phyloP scores from a whole-genome alignment of 2,797 vertebrate species.

The Hemitrygon akajei region DNA sequence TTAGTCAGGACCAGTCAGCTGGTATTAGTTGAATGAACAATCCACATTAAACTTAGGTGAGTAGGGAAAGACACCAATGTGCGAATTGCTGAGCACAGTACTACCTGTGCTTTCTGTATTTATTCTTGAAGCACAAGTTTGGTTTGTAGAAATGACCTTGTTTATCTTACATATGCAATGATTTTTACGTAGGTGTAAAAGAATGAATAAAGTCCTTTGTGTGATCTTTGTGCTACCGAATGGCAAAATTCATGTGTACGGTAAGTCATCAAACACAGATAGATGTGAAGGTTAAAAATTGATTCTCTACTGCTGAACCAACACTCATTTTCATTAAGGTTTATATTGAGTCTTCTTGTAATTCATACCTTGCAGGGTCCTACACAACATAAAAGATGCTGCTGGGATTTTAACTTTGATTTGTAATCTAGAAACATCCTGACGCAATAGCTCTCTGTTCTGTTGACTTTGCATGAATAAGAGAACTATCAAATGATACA shows the following conservation, averaged over 20 bases:
- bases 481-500: too few species aligned
- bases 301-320: background rate
- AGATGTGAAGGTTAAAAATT: background rate
- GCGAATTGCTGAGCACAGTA: too few species aligned
- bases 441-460: background rate
- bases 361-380: background rate
- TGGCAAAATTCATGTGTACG: background rate
- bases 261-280: background rate
- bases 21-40: too few species aligned
- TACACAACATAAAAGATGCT: background rate
- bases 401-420: background rate
- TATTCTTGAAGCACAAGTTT: background rate
- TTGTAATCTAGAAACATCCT: background rate
- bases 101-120: too few species aligned
- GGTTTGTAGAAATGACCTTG: background rate
- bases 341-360: background rate
- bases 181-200: background rate
- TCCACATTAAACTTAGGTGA: too few species aligned
- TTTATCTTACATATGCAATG: background rate
- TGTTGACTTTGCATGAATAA: background rate
- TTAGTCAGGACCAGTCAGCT: too few species aligned
- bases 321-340: background rate
- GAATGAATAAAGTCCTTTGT: background rate
- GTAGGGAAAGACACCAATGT: too few species aligned
- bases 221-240: background rate